Conservation (phyloP, 2,113 vertebrate genomes). For the Marmota flaviventris region DNA sequence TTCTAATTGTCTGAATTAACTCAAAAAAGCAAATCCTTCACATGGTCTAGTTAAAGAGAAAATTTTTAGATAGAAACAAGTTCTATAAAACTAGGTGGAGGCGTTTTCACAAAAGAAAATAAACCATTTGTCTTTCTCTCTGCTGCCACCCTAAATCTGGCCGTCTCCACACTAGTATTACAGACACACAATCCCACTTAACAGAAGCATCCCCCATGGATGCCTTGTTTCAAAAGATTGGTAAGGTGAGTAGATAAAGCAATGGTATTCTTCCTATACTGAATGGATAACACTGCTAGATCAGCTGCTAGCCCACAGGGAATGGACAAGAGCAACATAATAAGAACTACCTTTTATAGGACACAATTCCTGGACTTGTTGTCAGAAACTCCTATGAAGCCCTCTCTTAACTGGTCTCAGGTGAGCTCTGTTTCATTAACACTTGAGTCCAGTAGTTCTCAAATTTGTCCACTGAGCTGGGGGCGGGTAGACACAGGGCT, state of each 20-base stretch:
- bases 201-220: not conserved
- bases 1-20: not conserved
- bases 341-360: conserved; percentile 57
- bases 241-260: conserved; percentile 71
- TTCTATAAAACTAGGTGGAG: conserved; percentile 14
- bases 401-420: not conserved
- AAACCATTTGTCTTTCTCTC: conserved; percentile 34
- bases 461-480: not conserved
- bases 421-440: not conserved
- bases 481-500: not conserved
- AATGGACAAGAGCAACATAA: not conserved
- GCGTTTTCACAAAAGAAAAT: conserved; percentile 50
- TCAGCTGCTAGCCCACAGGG: conserved; percentile 30
- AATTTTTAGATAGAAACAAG: conserved; percentile 10
- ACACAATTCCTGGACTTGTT: conserved; percentile 48
- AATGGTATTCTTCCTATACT: conserved; percentile 34
- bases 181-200: conserved; percentile 56
- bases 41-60: not conserved
- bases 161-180: not conserved
- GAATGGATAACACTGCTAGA: conserved; percentile 57
- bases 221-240: conserved; percentile 53
- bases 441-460: not conserved
- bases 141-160: conserved; percentile 7
- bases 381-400: conserved; percentile 42
- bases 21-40: conserved; percentile 21